Evolutionary conservation across 2,113 vertebrate genomes (phyloP).

Genomic region (Dicrurus megarhynchus): DNA sequence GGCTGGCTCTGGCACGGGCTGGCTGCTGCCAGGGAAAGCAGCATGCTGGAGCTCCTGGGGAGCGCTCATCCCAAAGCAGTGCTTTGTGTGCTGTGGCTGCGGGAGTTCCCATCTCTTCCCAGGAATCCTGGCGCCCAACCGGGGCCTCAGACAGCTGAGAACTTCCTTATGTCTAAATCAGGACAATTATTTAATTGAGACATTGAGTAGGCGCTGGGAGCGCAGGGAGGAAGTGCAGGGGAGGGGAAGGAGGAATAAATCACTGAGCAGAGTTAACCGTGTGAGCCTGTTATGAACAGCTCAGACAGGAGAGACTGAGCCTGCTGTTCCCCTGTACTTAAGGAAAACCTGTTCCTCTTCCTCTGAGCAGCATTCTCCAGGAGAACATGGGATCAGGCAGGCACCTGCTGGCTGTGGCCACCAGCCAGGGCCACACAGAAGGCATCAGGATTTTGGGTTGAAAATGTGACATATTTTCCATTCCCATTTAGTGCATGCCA

Average conservation of each 20-base stretch:
- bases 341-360: background rate
- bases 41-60: rapidly evolving
- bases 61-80: background rate
- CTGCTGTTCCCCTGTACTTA: background rate
- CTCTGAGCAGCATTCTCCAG: background rate
- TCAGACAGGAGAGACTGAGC: background rate
- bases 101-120: background rate
- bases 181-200: background rate
- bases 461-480: background rate
- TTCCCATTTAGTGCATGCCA: background rate
- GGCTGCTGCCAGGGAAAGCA: background rate
- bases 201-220: rapidly evolving
- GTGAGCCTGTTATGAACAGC: background rate
- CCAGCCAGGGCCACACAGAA: constrained; percentile 29
- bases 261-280: background rate
- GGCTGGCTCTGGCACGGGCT: background rate
- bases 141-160: background rate
- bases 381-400: background rate
- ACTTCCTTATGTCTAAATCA: background rate
- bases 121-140: background rate
- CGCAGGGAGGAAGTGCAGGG: background rate
- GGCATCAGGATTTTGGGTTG: background rate
- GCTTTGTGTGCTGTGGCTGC: background rate
- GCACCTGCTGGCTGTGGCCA: constrained; percentile 48
- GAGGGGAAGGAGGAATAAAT: background rate